Evolutionary conservation across 2,888 invertebrate genomes (phyloP).

Genomic region (Subacronicta megacephala): DNA sequence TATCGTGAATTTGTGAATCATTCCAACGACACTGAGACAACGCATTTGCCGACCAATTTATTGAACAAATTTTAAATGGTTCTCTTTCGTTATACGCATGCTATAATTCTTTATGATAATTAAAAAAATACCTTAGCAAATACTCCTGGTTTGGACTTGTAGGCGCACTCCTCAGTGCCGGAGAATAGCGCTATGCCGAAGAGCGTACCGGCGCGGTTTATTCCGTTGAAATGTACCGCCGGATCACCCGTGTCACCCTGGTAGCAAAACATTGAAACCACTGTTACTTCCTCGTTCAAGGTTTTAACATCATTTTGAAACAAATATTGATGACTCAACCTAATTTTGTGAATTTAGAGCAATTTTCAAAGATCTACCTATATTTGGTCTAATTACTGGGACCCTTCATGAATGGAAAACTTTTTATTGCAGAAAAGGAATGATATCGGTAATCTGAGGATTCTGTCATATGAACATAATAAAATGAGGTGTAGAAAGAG

Average conservation of each 20-base stretch:
- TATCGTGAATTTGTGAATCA: too few species aligned
- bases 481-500: neutral
- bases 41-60: too few species aligned
- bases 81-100: neutral
- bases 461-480: too few species aligned
- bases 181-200: slow-evolving; percentile 84
- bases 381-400: too few species aligned
- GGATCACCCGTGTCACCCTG: slow-evolving; percentile 86
- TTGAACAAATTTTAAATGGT: too few species aligned
- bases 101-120: neutral
- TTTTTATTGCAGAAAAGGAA: too few species aligned
- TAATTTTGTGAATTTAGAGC: too few species aligned
- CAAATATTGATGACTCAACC: neutral
- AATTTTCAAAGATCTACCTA: too few species aligned
- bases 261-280: slow-evolving; percentile 50
- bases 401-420: too few species aligned
- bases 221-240: slow-evolving; percentile 82
- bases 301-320: slow-evolving; percentile 1
- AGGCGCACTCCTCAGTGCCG: slow-evolving; percentile 84
- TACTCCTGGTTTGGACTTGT: slow-evolving; percentile 83
- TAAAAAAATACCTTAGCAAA: slow-evolving; percentile 78
- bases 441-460: too few species aligned
- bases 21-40: too few species aligned
- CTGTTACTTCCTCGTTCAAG: slow-evolving; percentile 37
- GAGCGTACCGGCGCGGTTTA: slow-evolving; percentile 79